Conservation (phyloP, 2,113 vertebrate genomes). For the Phalacrocorax pelagicus region DNA sequence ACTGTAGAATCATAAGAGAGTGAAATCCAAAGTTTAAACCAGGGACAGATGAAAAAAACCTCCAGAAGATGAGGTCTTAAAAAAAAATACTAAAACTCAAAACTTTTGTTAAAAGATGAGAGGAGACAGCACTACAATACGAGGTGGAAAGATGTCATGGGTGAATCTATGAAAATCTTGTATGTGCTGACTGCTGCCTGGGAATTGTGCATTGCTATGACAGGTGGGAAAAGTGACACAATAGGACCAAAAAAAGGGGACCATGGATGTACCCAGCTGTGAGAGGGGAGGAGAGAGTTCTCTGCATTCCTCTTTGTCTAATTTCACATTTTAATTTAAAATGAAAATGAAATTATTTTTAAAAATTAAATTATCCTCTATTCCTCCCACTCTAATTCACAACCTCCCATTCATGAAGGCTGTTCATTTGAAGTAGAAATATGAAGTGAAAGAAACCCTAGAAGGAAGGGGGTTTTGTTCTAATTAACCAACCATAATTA, state of each 20-base stretch:
- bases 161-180: not conserved
- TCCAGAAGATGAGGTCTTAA: not conserved
- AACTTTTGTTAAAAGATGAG: not conserved
- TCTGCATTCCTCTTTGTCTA: not conserved
- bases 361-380: not conserved
- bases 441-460: not conserved
- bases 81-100: not conserved
- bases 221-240: not conserved
- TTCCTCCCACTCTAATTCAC: not conserved
- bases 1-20: not conserved
- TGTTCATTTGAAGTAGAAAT: not conserved
- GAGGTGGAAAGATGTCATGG: not conserved
- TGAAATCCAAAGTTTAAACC: not conserved
- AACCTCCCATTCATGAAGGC: not conserved
- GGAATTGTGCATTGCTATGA: not conserved
- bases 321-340: not conserved
- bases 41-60: not conserved
- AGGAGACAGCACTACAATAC: not conserved
- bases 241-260: not conserved
- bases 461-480: not conserved
- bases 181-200: not conserved
- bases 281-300: not conserved
- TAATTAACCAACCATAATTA: not conserved
- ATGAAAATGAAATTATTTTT: not conserved
- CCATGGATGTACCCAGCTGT: fast-evolving